Conservation (phyloP, 2,888 invertebrate genomes). For the Chrysopilus asiliformis region DNA sequence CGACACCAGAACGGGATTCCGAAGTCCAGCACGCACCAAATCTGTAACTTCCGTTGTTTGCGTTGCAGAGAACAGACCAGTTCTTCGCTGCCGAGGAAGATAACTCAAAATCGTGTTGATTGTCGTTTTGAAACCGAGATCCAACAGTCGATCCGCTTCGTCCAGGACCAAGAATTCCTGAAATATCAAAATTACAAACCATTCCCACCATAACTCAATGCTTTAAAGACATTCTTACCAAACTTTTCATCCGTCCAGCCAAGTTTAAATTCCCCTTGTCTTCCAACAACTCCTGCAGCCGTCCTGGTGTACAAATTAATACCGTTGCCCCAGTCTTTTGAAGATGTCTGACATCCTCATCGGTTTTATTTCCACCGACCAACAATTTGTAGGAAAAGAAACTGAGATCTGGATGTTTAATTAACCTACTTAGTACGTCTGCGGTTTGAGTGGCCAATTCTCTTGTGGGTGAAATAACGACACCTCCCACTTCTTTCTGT, state of each 20-base stretch:
- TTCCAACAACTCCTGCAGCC: slow-evolving; percentile 73
- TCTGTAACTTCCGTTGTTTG: slow-evolving; percentile 90
- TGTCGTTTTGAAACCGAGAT: slow-evolving; percentile 78
- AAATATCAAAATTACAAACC: slow-evolving; percentile 17
- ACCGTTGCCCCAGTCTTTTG: slow-evolving; percentile 64
- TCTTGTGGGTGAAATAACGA: slow-evolving; percentile 90
- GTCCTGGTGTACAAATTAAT: slow-evolving; percentile 87
- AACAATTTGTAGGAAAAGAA: slow-evolving; percentile 46
- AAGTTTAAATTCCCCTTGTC: slow-evolving; percentile 57
- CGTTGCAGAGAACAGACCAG: slow-evolving; percentile 97
- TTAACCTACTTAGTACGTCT: slow-evolving; percentile 45
- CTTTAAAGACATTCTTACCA: slow-evolving; percentile 49
- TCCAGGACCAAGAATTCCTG: slow-evolving; percentile 87
- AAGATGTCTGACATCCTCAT: slow-evolving; percentile 58
- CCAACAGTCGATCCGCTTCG: slow-evolving; percentile 90
- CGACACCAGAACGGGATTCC: slow-evolving; percentile 82
- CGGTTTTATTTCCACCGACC: slow-evolving; percentile 72
- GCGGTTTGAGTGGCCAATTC: slow-evolving; percentile 87
- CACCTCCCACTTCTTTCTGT: slow-evolving; percentile 66
- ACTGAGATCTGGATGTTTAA: slow-evolving; percentile 38
- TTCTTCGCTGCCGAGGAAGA: slow-evolving; percentile 84
- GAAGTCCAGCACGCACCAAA: slow-evolving; percentile 79
- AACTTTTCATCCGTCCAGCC: slow-evolving; percentile 56
- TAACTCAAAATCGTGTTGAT: slow-evolving; percentile 80
- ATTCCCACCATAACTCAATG: not conserved